Percentiles rank a stretch among this genome's conserved stretches.
phyloP scores from a whole-genome alignment of 2,797 vertebrate genomes.

The Fundulus diaphanus region DNA sequence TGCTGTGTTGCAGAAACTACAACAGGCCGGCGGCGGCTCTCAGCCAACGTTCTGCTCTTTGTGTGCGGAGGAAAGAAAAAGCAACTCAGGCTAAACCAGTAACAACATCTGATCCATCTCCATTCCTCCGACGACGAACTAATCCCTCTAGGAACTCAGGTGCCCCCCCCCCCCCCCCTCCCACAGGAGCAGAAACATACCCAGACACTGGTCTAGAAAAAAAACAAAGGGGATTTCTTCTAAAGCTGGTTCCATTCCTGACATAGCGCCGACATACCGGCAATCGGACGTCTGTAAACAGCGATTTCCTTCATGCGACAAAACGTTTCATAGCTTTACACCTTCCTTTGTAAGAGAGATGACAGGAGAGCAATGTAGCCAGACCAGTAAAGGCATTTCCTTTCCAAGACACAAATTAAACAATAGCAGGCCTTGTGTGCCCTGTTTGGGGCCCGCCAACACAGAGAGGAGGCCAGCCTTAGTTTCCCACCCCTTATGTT shows the following conservation, averaged over 20 bases:
- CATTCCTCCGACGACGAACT: conserved; percentile 32
- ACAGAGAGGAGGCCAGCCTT: conserved; percentile 23
- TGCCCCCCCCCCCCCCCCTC: conserved; percentile 61
- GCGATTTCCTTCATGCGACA: conserved; percentile 29
- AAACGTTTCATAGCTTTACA: conserved; percentile 31
- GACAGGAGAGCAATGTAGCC: conserved; percentile 53
- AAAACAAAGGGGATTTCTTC: conserved; percentile 30
- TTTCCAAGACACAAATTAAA: conserved; percentile 54
- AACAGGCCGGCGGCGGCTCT: conserved; percentile 45
- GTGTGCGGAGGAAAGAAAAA: conserved; percentile 40
- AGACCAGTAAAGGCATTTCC: conserved; percentile 68
- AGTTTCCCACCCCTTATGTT: conserved; percentile 48
- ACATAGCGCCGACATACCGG: conserved; percentile 27
- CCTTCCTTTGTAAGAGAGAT: conserved; percentile 42
- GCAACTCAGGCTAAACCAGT: conserved; percentile 35
- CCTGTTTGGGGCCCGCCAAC: conserved; percentile 12
- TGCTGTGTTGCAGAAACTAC: conserved; percentile 43
- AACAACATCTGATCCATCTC: conserved; percentile 49
- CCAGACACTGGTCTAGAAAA: conserved; percentile 48
- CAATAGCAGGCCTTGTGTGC: conserved; percentile 60
- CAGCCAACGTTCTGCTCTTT: conserved; percentile 38
- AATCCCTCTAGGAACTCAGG: conserved; percentile 74
- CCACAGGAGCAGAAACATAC: conserved; percentile 52
- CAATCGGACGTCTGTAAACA: not conserved
- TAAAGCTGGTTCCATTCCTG: conserved; percentile 34